Evolutionary conservation across 2,888 invertebrate species (phyloP).

Genomic region (Horisme vitalbata): DNA sequence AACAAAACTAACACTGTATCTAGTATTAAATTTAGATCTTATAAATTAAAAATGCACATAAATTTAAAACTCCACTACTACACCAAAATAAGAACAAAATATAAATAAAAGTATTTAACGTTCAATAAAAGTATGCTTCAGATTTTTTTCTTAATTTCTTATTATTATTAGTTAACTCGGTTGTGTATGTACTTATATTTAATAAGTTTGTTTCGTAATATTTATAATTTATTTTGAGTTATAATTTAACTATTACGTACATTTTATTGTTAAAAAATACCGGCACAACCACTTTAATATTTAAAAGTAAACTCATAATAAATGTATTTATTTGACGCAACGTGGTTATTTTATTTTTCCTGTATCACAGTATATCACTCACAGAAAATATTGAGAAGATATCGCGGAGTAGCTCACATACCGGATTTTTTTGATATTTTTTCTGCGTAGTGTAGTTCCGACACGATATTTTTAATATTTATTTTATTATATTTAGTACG

Average conservation of each 20-base stretch:
- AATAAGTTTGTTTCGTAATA: conserved; percentile 56
- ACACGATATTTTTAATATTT: conserved; percentile 63
- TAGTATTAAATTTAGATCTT: conserved; percentile 40
- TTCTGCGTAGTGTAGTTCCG: conserved; percentile 65
- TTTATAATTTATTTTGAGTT: conserved; percentile 58
- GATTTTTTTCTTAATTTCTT: conserved; percentile 53
- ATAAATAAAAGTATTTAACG: conserved; percentile 39
- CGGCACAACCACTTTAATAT: conserved; percentile 71
- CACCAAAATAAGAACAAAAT: conserved; percentile 64
- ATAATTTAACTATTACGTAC: conserved; percentile 72
- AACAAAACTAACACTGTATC: conserved; percentile 33
- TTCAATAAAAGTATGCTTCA: conserved; percentile 49
- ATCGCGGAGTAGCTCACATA: conserved; percentile 76
- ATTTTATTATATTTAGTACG: conserved; percentile 62
- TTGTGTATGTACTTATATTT: conserved; percentile 84
- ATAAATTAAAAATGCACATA: conserved; percentile 47
- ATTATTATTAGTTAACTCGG: conserved; percentile 70
- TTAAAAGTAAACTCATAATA: conserved; percentile 69
- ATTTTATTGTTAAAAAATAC: conserved; percentile 74
- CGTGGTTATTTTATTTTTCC: conserved; percentile 72
- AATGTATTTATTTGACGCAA: conserved; percentile 74
- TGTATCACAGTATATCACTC: conserved; percentile 31
- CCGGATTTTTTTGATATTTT: conserved; percentile 60
- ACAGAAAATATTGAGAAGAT: conserved; percentile 27
- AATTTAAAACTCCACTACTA: conserved; percentile 69